Evolutionary conservation across 1,140 invertebrate genomes (phyloP).

Genomic region (Bombus turneri): DNA sequence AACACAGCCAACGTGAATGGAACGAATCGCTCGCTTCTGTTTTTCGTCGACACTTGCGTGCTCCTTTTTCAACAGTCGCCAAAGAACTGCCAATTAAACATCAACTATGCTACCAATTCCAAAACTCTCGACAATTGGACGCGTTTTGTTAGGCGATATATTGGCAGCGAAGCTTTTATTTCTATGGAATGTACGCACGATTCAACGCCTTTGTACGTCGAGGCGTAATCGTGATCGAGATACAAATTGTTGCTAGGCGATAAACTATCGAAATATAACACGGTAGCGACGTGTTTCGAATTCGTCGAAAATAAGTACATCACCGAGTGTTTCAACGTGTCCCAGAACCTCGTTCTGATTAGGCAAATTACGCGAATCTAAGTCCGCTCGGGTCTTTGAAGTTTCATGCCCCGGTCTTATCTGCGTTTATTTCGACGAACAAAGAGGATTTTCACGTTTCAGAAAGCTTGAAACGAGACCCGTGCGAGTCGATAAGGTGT

Average conservation of each 20-base stretch:
- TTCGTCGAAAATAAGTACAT: background rate
- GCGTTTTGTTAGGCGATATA: no score
- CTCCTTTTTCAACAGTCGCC: background rate
- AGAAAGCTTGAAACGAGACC: no score
- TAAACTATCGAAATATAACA: background rate
- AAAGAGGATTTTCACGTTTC: no score
- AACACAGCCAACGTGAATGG: slow-evolving; percentile 47
- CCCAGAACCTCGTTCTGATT: no score
- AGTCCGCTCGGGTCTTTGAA: no score
- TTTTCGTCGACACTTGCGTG: background rate
- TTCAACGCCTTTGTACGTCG: background rate
- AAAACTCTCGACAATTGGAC: no score
- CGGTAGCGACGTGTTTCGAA: background rate
- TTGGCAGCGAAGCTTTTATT: no score
- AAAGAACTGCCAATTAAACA: background rate
- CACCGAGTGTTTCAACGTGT: no score
- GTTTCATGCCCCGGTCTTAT: no score
- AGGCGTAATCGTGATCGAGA: background rate
- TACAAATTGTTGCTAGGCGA: background rate
- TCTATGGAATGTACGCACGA: background rate
- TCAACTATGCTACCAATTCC: background rate
- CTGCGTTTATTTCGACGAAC: no score
- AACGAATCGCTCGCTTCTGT: slow-evolving; percentile 2
- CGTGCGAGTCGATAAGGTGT: no score
- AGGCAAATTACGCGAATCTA: no score